Base-by-base conservation (phyloP, 2,888 invertebrate genomes). In the Mycogona germanica region DNA sequence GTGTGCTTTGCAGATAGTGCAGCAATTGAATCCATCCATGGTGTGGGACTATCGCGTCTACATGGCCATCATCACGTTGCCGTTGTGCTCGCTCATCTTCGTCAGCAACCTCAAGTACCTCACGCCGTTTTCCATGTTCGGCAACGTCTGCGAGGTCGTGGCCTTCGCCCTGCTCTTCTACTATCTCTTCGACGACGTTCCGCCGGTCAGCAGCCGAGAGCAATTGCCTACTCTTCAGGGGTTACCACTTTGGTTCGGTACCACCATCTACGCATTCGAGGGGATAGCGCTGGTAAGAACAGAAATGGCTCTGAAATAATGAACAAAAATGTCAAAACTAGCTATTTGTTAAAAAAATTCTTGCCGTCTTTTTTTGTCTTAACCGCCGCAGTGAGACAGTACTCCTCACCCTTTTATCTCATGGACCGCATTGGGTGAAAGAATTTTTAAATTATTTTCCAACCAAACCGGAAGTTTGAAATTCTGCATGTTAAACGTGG, bases 11-110 rank as follows among this genome's bases (percentile, higher is more conserved):
- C n/a, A n/a, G n/a, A n/a, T n/a, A n/a, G n/a, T n/a, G n/a, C n/a
- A n/a, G n/a, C n/a, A n/a, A n/a, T n/a, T n/a, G n/a, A n/a, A n/a
- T n/a, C n/a, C n/a, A n/a, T n/a, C n/a, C n/a, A n/a, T 29, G 4
- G 29, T 14, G n/a, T 32, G 28, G 41, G 44, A 50, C 65, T 75
- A 84, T 14, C 77, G 80, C 66, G 75, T 79, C 64, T 87, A 84
- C 68, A 63, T 65, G 45, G 45, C 63, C 4, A 59, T 67, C 3
- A 60, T 67, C 3, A 55, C 64, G 2, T 56, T 60, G 3, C 44
- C 65, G 1, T 49, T 71, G 6, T 59, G 69, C 14, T 25, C 41
- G 19, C 61, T 68, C 7, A 59, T 59, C 29, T 65, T 67, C 42
- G 64, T 73, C 26, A 62, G 63, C 35, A 67, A 67, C 51, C 62